Evolutionary conservation across 1,140 invertebrate genomes (phyloP), one percentile per base, ranked within the genome.

Genomic region (Leptonema lineaticorne): DNA sequence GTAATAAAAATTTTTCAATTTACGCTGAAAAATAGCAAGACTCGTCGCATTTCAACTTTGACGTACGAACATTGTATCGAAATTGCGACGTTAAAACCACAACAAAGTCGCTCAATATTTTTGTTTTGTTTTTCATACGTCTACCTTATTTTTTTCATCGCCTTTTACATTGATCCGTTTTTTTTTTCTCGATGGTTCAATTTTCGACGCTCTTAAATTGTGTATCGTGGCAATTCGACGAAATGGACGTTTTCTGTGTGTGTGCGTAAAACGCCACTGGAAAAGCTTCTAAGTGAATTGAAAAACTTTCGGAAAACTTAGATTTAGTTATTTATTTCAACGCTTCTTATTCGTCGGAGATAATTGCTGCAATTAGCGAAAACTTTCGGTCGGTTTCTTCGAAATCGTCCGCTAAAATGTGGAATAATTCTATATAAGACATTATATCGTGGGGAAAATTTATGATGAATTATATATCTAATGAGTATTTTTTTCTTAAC

Each of bases 231-330:
- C 37, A 16, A 41, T 53, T n/a, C n/a, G n/a, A 24, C 50, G 20
- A 7, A 24, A 26, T 22, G 2, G 24, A 7, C 46, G 14, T 22
- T 24, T 22, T 24, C 11, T 53, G 20, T 22, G 20, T 26, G 50
- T 53, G 50, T 53, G 24, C 22, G 50, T 5, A 53, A 24, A 24
- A 53, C 22, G 24, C 22, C 50, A 53, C 27, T 24, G 50, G 50
- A 53, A 53, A 53, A 24, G 22, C 16, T 50, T 53, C 50, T 53
- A 53, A 53, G 50, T 53, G 27, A 53, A 53, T 53, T 53, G 50
- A 53, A 24, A 53, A 53, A 53, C 22, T 53, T 53, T 22, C 9
- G 14, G 24, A 20, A 53, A 53, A 53, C 20, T 53, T 53, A 53
- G 14, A 53, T 53, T 53, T 53, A 14, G 50, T 26, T 24, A 53